Evolutionary conservation across 53 echinoderm and acorn worm genomes (phyloP).

Genomic region (Echinometra lucunter): DNA sequence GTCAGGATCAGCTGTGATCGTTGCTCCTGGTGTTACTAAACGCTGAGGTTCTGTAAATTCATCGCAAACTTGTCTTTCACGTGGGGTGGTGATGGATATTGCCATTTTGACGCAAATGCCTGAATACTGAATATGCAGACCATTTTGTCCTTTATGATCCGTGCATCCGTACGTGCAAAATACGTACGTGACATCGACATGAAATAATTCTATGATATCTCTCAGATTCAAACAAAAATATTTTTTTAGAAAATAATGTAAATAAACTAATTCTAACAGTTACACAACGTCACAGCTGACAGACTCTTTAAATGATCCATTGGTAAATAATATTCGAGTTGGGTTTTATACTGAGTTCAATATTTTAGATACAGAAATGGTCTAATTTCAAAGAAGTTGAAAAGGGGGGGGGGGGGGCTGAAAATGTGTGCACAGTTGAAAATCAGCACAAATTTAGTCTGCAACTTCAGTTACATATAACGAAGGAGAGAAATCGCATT

Average conservation of each 20-base stretch:
- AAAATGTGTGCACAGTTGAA: neutral
- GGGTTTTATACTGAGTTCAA: neutral
- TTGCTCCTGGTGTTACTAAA: constrained; percentile 94
- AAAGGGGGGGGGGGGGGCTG: neutral
- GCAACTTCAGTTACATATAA: neutral
- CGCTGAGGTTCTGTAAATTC: constrained; percentile 76
- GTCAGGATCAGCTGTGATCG: constrained; percentile 91
- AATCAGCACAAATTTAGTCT: neutral
- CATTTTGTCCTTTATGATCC: neutral
- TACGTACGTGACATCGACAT: too few species aligned
- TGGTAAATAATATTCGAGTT: neutral
- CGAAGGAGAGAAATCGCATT: too few species aligned
- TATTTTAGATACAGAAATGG: too few species aligned
- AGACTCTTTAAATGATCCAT: too few species aligned
- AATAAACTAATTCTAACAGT: neutral
- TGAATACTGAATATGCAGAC: neutral
- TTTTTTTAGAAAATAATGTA: too few species aligned
- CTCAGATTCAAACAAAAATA: neutral
- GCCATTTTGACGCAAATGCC: constrained; percentile 56
- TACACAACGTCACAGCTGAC: neutral
- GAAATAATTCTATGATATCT: neutral
- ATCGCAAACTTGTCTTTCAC: constrained; percentile 18
- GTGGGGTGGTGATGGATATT: constrained; percentile 18
- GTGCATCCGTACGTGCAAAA: neutral
- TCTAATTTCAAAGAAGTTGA: too few species aligned